Base-by-base conservation (phyloP, 30 jellyfish, hydroid and myxozoan species). In the Cassiopea xamachana region DNA sequence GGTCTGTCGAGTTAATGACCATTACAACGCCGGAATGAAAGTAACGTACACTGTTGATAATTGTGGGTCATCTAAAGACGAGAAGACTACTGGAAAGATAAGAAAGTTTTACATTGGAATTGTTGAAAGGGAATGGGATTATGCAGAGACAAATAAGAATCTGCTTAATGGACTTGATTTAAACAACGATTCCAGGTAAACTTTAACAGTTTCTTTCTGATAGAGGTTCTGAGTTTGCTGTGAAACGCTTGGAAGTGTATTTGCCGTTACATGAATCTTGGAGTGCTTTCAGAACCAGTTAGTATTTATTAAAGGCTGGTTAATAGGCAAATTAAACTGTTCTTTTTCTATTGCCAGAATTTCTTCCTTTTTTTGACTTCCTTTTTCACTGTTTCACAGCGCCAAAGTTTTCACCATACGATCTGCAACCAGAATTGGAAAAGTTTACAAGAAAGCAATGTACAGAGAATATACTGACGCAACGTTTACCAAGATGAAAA, bases 371-470 rank as follows among this genome's bases (percentile, higher is more conserved):
- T n/a, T n/a, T n/a, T n/a, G n/a, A 9, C 9, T 2, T 4, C 64
- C 8, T 2, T 51, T 51, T 51, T 51, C 64, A n/a, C n/a, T n/a
- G n/a, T n/a, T n/a, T n/a, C 9, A 8, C 82, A 87, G 94, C 67
- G 77, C 97, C 15, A 75, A 48, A 18, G 93, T 83, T 10, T 90
- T 90, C 76, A 84, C 92, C 1, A 51, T 73, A 48, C 87, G 91
- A 64, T 76, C 93, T 17, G 71, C 89, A 46, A 90, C 88, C 15
- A 75, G 93, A 62, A 90, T 90, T 46, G 97, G 97, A 2, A 90
- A 90, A 75, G 90, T 90, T 5, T 90, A 90, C 97, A 90, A 90
- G 83, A 90, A 90, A 76, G 97, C 97, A 59, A 62, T 90, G 83
- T 90, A 90, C 79, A 74, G 93, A 78, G 97, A 82, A 69, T 90